Evolutionary conservation across 2,797 vertebrate species (phyloP), one percentile per base, ranked within the genome.

Genomic region (Thripadectes ignobilis): DNA sequence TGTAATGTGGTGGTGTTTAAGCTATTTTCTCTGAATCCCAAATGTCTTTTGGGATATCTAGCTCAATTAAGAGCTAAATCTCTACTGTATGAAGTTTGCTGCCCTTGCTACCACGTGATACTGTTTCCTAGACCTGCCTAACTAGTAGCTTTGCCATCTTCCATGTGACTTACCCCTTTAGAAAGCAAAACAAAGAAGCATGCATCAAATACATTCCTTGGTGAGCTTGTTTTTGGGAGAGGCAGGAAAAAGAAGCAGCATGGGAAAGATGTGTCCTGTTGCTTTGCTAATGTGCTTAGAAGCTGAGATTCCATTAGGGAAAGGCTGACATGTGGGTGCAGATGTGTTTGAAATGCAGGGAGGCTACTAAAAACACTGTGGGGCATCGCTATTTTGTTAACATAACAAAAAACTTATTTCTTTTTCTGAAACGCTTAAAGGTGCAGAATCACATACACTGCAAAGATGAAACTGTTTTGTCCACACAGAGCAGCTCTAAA

Each of bases 261-360:
- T 76, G 92, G 85, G 76, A 67, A 86, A 38, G 67, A 69, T 66
- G 73, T 55, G 26, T 89, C 48, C 72, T 71, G 66, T 85, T 93
- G 87, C 78, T 87, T 96, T 95, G 92, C 81, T 92, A 94, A 89
- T 92, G 67, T 77, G 32, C 71, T 82, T 83, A 71, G 92, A 85
- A 87, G 55, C 48, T 92, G 85, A 55, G 91, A 93, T 94, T 88
- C 77, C 51, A 79, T 93, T 86, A 93, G 80, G 80, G 63, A 75
- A 75, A 82, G 58, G 55, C 55, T 94, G 88, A 81, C 54, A 27
- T 81, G 26, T 78, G 62, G 58, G 58, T 92, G 52, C 75, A 88
- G 85, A 89, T 93, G 80, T 69, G 62, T 95, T 96, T 94, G 90
- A 96, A 94, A 81, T 93, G 92, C 83, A 65, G 49, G 66, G 52